These are phyloP conservation scores for human DNA, from an alignment of 2,113 vertebrate genomes.

Conservation along the genomic window GRCh38 chr4:23874501-23875000, in stretches of 20 bases:
- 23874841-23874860: constrained; percentile 71
- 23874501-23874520: constrained; percentile 84
- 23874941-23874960: constrained; percentile 75
- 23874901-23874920: constrained; percentile 73
- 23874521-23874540: constrained; percentile 73
- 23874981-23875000: constrained; percentile 74
- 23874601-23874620: not conserved
- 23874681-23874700: constrained; percentile 78
- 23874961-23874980: constrained; percentile 81
- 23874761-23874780: constrained; percentile 71
- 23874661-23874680: constrained; percentile 75
- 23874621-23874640: constrained; percentile 68
- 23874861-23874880: constrained; percentile 73
- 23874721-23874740: constrained; percentile 78
- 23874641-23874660: constrained; percentile 76
- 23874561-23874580: not conserved
- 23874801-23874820: constrained; percentile 32
- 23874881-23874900: constrained; percentile 69
- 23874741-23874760: constrained; percentile 73
- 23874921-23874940: constrained; percentile 71
- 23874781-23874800: constrained; percentile 56
- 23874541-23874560: constrained; percentile 16
- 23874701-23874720: constrained; percentile 83
- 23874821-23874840: constrained; percentile 11
- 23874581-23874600: not conserved